A percentile compares a stretch with the other conserved stretches of the same genome.
phyloP scores from a whole-genome alignment of 1,140 invertebrate genomes.

The Caerostris extrusa region DNA sequence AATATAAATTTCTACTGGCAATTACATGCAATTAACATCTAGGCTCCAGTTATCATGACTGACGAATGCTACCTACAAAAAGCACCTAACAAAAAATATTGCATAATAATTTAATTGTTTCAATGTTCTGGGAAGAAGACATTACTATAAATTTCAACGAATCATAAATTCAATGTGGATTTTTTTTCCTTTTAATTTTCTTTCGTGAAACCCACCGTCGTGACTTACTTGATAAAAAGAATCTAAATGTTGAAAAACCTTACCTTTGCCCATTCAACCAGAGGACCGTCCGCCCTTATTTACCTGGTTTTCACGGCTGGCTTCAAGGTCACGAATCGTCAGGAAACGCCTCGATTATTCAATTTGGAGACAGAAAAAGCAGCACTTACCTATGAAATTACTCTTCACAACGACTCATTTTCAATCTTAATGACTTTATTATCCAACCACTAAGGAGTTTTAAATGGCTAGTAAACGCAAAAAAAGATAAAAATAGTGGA shows the following conservation, averaged over 20 bases:
- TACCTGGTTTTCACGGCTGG: neutral
- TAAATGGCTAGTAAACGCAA: neutral
- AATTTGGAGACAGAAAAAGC: neutral
- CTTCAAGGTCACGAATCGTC: conserved; percentile 10
- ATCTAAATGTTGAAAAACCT: neutral
- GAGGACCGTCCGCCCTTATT: neutral
- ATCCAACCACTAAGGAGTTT: neutral
- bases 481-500: neutral
- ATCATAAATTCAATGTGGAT: neutral
- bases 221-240: neutral
- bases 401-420: neutral
- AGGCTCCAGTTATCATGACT: too few species aligned
- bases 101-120: too few species aligned
- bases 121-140: neutral
- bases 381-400: neutral
- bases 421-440: neutral
- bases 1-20: too few species aligned
- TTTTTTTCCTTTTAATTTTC: neutral
- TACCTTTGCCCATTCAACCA: neutral
- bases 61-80: too few species aligned
- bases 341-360: neutral
- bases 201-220: neutral
- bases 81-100: too few species aligned
- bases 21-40: too few species aligned
- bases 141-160: neutral